A percentile compares a stretch with the other conserved stretches of the same genome.
Conservation (phyloP, 2,113 vertebrate species). For the Ictalurus punctatus region DNA sequence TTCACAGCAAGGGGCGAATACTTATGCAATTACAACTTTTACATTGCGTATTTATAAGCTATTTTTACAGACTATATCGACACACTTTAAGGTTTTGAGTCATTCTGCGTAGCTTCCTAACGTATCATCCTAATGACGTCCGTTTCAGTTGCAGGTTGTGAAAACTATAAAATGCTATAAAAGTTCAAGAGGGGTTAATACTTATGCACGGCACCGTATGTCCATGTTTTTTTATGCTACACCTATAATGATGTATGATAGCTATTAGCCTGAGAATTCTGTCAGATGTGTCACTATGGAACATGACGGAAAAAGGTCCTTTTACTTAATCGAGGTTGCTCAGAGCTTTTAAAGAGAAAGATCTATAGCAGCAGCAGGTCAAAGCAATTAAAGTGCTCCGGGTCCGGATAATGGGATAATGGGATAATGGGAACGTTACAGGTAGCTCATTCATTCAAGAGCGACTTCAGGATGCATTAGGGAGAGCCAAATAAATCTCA, state of each 20-base stretch:
- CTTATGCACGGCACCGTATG: background rate
- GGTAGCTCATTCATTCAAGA: constrained; percentile 19
- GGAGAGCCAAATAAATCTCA: background rate
- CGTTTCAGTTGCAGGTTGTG: background rate
- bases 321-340: constrained; percentile 22
- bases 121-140: background rate
- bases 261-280: background rate
- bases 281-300: background rate
- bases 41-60: background rate
- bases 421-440: constrained; percentile 30
- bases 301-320: background rate
- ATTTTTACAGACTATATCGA: too few species aligned
- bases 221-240: background rate
- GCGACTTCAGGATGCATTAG: background rate
- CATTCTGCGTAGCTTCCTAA: background rate
- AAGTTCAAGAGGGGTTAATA: background rate
- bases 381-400: constrained; percentile 42
- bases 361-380: constrained; percentile 44
- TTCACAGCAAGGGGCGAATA: too few species aligned
- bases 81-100: background rate
- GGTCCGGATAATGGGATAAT: constrained; percentile 30
- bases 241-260: background rate
- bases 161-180: background rate
- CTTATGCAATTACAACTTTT: background rate
- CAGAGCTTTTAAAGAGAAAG: constrained; percentile 26